Evolutionary conservation across 1,140 invertebrate species (phyloP), one percentile per base, ranked within the genome.

Genomic region (Laupala kohalensis): DNA sequence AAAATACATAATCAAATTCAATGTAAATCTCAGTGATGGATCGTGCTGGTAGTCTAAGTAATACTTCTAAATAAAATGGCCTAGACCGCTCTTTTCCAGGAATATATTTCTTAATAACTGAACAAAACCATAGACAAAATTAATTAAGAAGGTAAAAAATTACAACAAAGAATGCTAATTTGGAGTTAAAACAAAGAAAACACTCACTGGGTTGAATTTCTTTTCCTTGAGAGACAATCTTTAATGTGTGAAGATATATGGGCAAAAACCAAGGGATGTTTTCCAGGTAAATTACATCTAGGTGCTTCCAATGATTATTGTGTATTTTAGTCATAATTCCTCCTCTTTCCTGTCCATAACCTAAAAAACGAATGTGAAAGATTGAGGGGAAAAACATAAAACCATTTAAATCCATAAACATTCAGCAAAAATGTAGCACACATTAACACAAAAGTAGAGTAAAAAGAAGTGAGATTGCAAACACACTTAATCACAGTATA

Each of bases 201-300:
- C 65, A 80, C 82, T 83, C 79, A 88, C 86, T 77, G 70, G 89
- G 93, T 77, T 82, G 81, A 72, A 90, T 82, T 76, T 77, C 78
- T 73, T 81, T 78, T 26, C 81, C 82, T 75, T 86, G 84, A 76
- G 85, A 86, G 26, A 81, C 80, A 29, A 95, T 85, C 78, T 86
- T 88, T 28, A 98, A 81, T 3, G 95, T 94, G 80, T 97, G 95
- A 67, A 96, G 85, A 80, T 96, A 97, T 71, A 96, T 86, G 66
- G 95, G 89, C 12, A 98, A 85, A 83, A 93, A 98, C 96, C 96
- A 98, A 2, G 97, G 96, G 76, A 92, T 87, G 80, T 92, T 90
- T 82, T 93, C 90, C 73, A 92, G 81, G 67, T 92, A 76, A 67
- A 92, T 81, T 70, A 92, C 81, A 76, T 90, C 85, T 70, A 93